Evolutionary conservation across 2,888 invertebrate genomes (phyloP), one percentile per base, ranked within the genome.

Genomic region (Drosophila greeni): DNA sequence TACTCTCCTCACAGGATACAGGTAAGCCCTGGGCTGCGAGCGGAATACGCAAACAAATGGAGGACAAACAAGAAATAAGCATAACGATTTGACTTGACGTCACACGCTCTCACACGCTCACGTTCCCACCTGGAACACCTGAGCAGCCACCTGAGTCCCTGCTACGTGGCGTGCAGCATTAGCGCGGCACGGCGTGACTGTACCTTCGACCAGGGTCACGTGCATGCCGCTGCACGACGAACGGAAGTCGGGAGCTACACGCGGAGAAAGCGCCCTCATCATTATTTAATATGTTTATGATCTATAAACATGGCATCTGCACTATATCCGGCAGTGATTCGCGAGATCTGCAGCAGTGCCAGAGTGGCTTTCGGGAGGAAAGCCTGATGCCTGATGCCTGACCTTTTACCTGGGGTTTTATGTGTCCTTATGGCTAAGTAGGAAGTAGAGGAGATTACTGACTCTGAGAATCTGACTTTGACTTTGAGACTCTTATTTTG

Each of bases 81-180:
- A 76, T 71, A 75, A 75, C 75, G 79, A 54, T 71, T 75, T 76
- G 75, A 68, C 68, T 68, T 78, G 71, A 66, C 75, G 73, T 29
- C 29, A 4, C 29, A 29, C 75, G 70, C 11, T 3, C n/a, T 24
- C 42, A 20, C 20, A 24, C 9, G 31, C 43, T 24, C 24, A 31
- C 24, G 24, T 40, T n/a, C 16, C 33, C 47, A 34, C 29, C 26
- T 16, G 37, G 11, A 45, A 29, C 48, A 59, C 60, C 47, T 60
- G 60, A 54, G 54, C 58, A 31, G 18, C 37, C 39, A 52, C 26
- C 52, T 26, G 40, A 52, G 40, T 7, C 14, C 20, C 8, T 14
- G 39, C 39, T 40, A 40, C 23, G 40, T 40, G 40, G 40, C 40
- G 4, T 14, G 58, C 58, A 58, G 61, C 59, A 61, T 48, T 58